Evolutionary conservation across 64 coral and sea anemone genomes (phyloP), one percentile per base, ranked within the genome.

Genomic region (Montipora capricornis): DNA sequence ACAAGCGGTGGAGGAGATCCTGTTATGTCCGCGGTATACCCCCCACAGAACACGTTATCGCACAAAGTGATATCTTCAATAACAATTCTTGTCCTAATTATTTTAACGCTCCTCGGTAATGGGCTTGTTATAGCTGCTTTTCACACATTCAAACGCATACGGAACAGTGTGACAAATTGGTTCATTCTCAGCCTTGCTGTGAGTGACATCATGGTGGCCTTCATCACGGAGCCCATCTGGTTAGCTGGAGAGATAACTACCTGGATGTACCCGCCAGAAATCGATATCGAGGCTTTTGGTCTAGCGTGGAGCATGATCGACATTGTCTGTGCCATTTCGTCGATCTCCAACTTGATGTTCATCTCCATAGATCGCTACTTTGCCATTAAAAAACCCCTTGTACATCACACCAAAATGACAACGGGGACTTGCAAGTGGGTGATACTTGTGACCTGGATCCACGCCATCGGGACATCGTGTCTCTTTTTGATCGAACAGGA

Each of bases 391-490:
- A 88, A 90, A 14, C 96, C 96, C 13, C 75, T 98, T 47, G 88
- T 90, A 60, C 96, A 98, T 47, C 96, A 98, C 80, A 98, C 96
- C 44, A 95, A 98, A 74, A 98, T 98, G 96, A 98, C 96, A 1
- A 84, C 93, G 0, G 92, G 88, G 20, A 92, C 83, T 8, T 91
- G 93, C 20, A 92, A 94, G 10, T 77, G 80, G 84, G 83, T 98
- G 37, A 98, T 98, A 51, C 80, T 94, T 10, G 62, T 68, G 1
- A 48, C 94, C 9, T 98, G 96, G 96, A 11, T 91, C 14, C 94
- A 98, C 47, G 87, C 96, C 7, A 53, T 81, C 5, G 74, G 90
- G 14, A 85, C 89, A 0, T 93, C 87, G 0, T 84, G 96, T 47
- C 45, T 89, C 19, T 83, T 47, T 13, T n/a, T 90, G 44, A 44